Evolutionary conservation across 1,140 invertebrate species (phyloP).

Genomic region (Arion vulgaris): DNA sequence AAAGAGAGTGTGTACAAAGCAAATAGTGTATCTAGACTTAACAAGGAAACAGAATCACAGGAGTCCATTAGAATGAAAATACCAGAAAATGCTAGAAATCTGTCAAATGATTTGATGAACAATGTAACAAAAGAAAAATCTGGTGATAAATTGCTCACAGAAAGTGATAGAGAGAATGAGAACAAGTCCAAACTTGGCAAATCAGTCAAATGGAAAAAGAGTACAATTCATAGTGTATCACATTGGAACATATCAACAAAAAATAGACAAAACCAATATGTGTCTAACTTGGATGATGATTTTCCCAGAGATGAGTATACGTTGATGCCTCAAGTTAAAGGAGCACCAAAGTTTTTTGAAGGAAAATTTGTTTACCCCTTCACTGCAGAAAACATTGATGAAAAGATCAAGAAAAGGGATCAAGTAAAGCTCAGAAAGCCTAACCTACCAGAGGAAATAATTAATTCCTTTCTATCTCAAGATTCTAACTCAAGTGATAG

Average conservation of each 20-base stretch:
- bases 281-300: conserved; percentile 62
- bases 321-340: conserved; percentile 60
- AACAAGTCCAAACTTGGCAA: conserved; percentile 17
- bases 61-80: conserved; percentile 37
- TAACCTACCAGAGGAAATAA: conserved; percentile 56
- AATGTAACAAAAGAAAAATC: conserved; percentile 21
- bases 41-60: background rate
- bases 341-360: conserved; percentile 59
- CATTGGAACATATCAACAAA: conserved; percentile 67
- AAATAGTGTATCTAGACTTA: conserved; percentile 44
- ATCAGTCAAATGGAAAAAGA: conserved; percentile 16
- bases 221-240: conserved; percentile 49
- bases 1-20: conserved; percentile 44
- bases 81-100: conserved; percentile 18
- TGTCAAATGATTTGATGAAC: conserved; percentile 39
- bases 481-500: conserved; percentile 55
- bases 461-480: conserved; percentile 48
- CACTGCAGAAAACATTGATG: conserved; percentile 45
- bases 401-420: conserved; percentile 47
- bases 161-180: conserved; percentile 9
- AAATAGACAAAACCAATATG: conserved; percentile 53
- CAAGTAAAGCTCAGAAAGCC: conserved; percentile 55
- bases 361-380: conserved; percentile 50
- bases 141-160: conserved; percentile 11
- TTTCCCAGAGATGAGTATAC: conserved; percentile 70